Conservation (phyloP, 2,113 vertebrate species). For the Oncorhynchus tshawytscha region DNA sequence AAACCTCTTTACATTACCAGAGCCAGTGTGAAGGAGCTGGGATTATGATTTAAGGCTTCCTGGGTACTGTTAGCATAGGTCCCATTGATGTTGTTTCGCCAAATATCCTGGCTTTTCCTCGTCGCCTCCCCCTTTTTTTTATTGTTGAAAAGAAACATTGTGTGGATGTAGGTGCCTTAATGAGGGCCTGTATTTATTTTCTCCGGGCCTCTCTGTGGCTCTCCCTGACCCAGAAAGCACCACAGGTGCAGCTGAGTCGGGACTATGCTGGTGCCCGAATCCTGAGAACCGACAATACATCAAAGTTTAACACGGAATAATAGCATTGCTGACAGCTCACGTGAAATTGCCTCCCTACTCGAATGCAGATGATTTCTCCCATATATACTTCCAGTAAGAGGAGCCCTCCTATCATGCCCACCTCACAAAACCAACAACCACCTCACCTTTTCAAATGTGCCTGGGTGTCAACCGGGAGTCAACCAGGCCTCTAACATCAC, state of each 20-base stretch:
- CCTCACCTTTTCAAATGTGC: constrained; percentile 57
- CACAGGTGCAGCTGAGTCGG: constrained; percentile 27
- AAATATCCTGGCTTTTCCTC: constrained; percentile 43
- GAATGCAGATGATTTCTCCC: constrained; percentile 49
- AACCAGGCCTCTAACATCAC: constrained; percentile 45
- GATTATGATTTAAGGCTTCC: constrained; percentile 68
- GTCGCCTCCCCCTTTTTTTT: neutral
- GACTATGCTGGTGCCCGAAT: constrained; percentile 40
- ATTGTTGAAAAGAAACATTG: constrained; percentile 16
- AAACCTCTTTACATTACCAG: constrained; percentile 60
- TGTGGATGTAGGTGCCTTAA: constrained; percentile 41
- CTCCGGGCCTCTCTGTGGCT: constrained; percentile 24
- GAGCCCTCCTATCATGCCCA: constrained; percentile 29
- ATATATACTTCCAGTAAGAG: constrained; percentile 51
- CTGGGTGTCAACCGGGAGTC: constrained; percentile 31
- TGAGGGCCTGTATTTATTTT: constrained; percentile 43
- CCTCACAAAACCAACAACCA: constrained; percentile 24
- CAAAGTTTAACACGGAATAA: constrained; percentile 72
- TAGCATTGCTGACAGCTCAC: constrained; percentile 62
- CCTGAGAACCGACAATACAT: constrained; percentile 59
- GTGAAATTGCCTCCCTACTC: constrained; percentile 43
- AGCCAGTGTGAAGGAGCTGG: constrained; percentile 19
- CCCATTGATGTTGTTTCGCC: constrained; percentile 54
- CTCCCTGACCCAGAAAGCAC: constrained; percentile 48
- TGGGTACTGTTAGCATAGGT: constrained; percentile 44